Percentiles rank a stretch among this genome's conserved stretches.
Conservation (phyloP, 2,797 vertebrate species). For the Muscicapa striata region DNA sequence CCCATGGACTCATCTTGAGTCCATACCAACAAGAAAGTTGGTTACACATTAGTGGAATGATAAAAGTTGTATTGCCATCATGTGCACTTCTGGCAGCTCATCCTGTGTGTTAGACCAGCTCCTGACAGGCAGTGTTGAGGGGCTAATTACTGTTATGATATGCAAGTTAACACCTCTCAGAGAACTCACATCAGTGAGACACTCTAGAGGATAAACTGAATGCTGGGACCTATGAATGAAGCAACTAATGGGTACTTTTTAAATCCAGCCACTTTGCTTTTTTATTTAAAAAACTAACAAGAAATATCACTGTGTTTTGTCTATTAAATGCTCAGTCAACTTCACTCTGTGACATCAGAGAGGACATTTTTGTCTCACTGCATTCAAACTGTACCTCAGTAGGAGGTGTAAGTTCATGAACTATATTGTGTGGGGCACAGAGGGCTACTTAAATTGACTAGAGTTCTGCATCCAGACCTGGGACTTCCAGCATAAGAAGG, state of each 20-base stretch:
- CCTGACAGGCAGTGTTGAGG: neutral
- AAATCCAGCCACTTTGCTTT: neutral
- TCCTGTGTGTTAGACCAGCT: neutral
- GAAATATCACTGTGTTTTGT: neutral
- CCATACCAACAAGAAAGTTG: neutral
- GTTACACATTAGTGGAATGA: neutral
- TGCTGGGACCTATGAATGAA: neutral
- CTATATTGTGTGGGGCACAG: neutral
- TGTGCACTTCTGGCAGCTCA: neutral
- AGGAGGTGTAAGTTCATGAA: neutral
- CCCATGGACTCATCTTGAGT: neutral
- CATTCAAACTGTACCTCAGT: neutral
- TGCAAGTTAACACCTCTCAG: neutral
- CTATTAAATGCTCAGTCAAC: neutral
- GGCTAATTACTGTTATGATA: neutral
- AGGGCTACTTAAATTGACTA: neutral
- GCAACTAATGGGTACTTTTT: neutral
- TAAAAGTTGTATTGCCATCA: neutral
- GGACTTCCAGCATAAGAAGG: neutral
- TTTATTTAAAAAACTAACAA: neutral
- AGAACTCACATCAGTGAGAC: neutral
- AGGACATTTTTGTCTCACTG: neutral
- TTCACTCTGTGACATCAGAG: neutral
- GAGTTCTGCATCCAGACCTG: neutral
- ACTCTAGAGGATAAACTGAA: neutral